A percentile compares a stretch with the other conserved stretches of the same genome.
Evolutionary conservation across 1,140 invertebrate genomes (phyloP).

Genomic region (Phocides pigmalion): DNA sequence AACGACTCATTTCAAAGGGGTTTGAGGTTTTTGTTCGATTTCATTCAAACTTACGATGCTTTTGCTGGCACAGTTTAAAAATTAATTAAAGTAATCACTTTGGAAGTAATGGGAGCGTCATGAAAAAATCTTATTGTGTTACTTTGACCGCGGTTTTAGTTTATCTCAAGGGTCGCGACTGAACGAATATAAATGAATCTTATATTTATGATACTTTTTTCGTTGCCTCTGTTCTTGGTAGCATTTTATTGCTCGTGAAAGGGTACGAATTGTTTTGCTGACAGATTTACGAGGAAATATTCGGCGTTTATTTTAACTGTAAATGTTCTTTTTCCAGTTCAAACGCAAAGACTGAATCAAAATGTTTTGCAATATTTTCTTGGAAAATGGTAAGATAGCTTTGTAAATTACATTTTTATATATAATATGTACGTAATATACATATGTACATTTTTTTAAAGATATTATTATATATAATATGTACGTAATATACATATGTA

Average conservation of each 20-base stretch:
- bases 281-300: slow-evolving; percentile 81
- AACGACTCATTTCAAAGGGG: slow-evolving; percentile 58
- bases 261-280: slow-evolving; percentile 81
- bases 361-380: background rate
- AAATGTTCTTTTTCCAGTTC: slow-evolving; percentile 50
- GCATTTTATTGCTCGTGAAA: slow-evolving; percentile 81
- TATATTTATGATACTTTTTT: slow-evolving; percentile 82
- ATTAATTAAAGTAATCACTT: slow-evolving; percentile 38
- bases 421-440: too few relatives aligned
- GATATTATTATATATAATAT: too few relatives aligned
- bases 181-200: slow-evolving; percentile 82
- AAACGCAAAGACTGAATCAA: slow-evolving; percentile 9
- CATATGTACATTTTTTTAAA: too few relatives aligned
- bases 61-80: slow-evolving; percentile 38
- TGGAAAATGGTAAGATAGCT: background rate
- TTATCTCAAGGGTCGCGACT: slow-evolving; percentile 67
- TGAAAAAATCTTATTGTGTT: slow-evolving; percentile 53
- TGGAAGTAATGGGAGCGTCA: slow-evolving; percentile 37
- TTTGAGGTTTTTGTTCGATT: slow-evolving; percentile 64
- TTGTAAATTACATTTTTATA: too few relatives aligned
- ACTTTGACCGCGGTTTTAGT: slow-evolving; percentile 52
- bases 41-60: slow-evolving; percentile 56
- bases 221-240: slow-evolving; percentile 72
- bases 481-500: too few relatives aligned
- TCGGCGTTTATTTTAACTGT: slow-evolving; percentile 78